phyloP scores from a whole-genome alignment of 2,113 vertebrate species.

The Opisthocomus hoazin region DNA sequence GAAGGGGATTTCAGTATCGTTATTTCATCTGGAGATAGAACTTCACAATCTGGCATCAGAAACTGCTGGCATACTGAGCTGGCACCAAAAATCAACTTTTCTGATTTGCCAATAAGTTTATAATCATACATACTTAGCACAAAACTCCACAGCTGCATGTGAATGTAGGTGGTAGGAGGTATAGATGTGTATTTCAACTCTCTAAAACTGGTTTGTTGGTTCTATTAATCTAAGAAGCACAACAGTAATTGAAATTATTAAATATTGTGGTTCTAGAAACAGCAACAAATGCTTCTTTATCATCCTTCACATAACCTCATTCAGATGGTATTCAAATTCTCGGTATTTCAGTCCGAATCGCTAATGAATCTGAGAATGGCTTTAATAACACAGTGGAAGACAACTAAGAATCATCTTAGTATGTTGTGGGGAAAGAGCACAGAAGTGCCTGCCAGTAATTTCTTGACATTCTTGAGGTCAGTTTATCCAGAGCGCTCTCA shows the following conservation, averaged over 20 bases:
- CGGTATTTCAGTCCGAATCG: background rate
- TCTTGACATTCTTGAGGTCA: background rate
- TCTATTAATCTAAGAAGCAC: background rate
- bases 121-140: background rate
- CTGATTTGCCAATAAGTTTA: background rate
- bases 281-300: background rate
- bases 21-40: background rate
- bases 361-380: background rate
- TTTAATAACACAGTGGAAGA: background rate
- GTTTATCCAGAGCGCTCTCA: background rate
- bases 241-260: background rate
- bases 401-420: background rate
- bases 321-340: background rate
- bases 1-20: background rate
- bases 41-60: background rate
- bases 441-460: fast-evolving
- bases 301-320: background rate
- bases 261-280: background rate
- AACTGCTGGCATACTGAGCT: background rate
- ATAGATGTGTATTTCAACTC: background rate
- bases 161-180: background rate
- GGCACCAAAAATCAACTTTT: background rate
- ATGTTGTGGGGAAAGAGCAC: background rate
- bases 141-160: background rate
- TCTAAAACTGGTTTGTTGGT: background rate